Percentiles rank a stretch among this genome's conserved stretches.
These are phyloP conservation scores for Enteromius afrohamiltoni DNA, from an alignment of 2,797 vertebrate genomes.

Conservation along the genomic window DNA sequence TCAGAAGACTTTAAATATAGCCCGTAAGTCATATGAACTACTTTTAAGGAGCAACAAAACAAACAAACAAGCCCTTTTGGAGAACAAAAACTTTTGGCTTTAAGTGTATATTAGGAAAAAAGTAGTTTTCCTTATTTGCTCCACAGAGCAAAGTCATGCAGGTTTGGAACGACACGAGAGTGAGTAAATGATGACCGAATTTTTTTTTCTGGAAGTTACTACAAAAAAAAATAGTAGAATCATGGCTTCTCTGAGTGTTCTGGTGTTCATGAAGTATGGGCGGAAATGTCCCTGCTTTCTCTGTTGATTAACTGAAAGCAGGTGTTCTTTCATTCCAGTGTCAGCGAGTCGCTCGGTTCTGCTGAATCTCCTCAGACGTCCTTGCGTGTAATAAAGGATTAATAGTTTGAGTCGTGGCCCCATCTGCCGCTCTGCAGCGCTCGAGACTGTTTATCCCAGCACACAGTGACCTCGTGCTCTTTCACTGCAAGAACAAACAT, in stretches of 20 bases:
- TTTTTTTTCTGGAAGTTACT: slow-evolving; percentile 7
- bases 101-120: neutral
- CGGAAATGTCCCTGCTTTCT: neutral
- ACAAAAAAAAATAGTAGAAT: neutral
- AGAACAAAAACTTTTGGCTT: neutral
- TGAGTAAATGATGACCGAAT: neutral
- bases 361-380: slow-evolving; percentile 14
- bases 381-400: slow-evolving; percentile 36
- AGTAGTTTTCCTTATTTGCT: neutral
- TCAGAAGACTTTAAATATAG: neutral
- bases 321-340: neutral
- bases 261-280: slow-evolving; percentile 4
- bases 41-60: too few relatives aligned
- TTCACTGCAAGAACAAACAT: neutral
- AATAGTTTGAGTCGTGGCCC: slow-evolving; percentile 33
- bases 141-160: neutral
- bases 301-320: neutral
- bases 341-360: neutral
- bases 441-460: slow-evolving; percentile 19
- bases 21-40: neutral
- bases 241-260: neutral
- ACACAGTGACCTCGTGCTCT: slow-evolving; percentile 10
- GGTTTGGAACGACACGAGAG: too few relatives aligned
- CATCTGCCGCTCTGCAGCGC: slow-evolving; percentile 31
- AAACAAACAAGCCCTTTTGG: too few relatives aligned